These are phyloP conservation scores for Drosophila navojoa DNA, from an alignment of 1,140 invertebrate genomes.

Conservation along the genomic window DNA sequence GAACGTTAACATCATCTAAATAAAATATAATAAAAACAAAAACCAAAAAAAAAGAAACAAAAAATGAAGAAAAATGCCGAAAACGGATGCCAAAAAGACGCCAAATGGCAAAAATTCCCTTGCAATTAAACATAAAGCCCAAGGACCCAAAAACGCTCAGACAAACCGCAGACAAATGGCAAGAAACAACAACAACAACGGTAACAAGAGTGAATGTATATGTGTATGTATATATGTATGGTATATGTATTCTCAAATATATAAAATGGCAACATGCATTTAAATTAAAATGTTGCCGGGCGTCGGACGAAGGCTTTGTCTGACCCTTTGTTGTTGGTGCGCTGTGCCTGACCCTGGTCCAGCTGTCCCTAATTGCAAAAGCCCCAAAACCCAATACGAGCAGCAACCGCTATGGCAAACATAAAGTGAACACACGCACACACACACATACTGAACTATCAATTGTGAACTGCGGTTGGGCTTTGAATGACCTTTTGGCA, in stretches of 20 bases:
- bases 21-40: slow-evolving; percentile 7
- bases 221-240: background rate
- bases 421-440: slow-evolving; percentile 5
- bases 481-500: slow-evolving; percentile 35
- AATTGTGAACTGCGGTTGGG: slow-evolving; percentile 39
- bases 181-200: background rate
- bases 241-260: slow-evolving; percentile 1
- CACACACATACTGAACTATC: slow-evolving; percentile 28
- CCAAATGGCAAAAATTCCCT: slow-evolving; percentile 40
- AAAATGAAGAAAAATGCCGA: too few relatives aligned
- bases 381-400: slow-evolving; percentile 3
- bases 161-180: slow-evolving; percentile 53
- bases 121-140: slow-evolving; percentile 50
- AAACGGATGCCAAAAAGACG: slow-evolving; percentile 35
- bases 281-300: slow-evolving; percentile 39
- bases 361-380: slow-evolving; percentile 32
- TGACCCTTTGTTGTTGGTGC: slow-evolving; percentile 16
- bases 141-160: slow-evolving; percentile 30
- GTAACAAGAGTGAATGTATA: background rate
- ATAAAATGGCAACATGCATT: slow-evolving; percentile 43
- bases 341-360: background rate
- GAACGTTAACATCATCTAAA: slow-evolving; percentile 36
- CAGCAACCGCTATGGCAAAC: slow-evolving; percentile 7
- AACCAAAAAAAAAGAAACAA: too few relatives aligned
- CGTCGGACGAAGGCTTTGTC: slow-evolving; percentile 19